phyloP scores from a whole-genome alignment of 2,888 invertebrate genomes.

The Drosophila demipolita region DNA sequence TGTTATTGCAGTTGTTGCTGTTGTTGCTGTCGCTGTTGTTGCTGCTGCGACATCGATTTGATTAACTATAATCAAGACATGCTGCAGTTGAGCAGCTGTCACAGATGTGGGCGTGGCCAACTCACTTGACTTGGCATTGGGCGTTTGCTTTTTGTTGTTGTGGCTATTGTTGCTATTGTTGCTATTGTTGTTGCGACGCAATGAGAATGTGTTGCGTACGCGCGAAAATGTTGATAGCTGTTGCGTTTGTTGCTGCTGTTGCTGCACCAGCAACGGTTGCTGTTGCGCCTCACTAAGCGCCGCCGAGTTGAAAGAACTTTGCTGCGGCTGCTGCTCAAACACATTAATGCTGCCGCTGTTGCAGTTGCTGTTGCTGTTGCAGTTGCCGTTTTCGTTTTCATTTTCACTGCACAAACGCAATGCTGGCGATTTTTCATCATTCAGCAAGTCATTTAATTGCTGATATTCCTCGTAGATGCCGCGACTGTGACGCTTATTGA shows the following conservation, averaged over 20 bases:
- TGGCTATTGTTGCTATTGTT: conserved; percentile 37
- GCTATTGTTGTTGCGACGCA: conserved; percentile 59
- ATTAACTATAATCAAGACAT: conserved; percentile 72
- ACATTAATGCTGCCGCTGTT: conserved; percentile 62
- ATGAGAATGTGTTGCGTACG: conserved; percentile 77
- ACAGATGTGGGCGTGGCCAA: conserved; percentile 47
- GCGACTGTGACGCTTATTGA: conserved; percentile 81
- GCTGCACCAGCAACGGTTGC: conserved; percentile 32
- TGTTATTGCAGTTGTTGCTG: conserved; percentile 21
- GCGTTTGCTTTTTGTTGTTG: conserved; percentile 48
- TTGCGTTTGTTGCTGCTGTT: conserved; percentile 52
- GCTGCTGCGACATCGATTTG: conserved; percentile 58
- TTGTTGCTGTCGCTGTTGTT: conserved; percentile 29
- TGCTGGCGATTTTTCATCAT: conserved; percentile 54
- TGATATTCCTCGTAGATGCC: conserved; percentile 81
- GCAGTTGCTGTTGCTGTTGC: conserved; percentile 12
- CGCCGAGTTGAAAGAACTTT: conserved; percentile 76
- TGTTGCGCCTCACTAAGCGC: conserved; percentile 70
- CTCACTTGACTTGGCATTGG: conserved; percentile 75
- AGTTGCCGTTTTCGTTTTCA: conserved; percentile 41
- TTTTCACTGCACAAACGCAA: conserved; percentile 58
- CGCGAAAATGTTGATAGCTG: conserved; percentile 81
- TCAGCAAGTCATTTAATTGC: conserved; percentile 75
- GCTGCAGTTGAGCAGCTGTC: conserved; percentile 42
- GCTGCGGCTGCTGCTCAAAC: conserved; percentile 70